Evolutionary conservation across 2,113 vertebrate genomes (phyloP).

Genomic region (Perca schrenkii): DNA sequence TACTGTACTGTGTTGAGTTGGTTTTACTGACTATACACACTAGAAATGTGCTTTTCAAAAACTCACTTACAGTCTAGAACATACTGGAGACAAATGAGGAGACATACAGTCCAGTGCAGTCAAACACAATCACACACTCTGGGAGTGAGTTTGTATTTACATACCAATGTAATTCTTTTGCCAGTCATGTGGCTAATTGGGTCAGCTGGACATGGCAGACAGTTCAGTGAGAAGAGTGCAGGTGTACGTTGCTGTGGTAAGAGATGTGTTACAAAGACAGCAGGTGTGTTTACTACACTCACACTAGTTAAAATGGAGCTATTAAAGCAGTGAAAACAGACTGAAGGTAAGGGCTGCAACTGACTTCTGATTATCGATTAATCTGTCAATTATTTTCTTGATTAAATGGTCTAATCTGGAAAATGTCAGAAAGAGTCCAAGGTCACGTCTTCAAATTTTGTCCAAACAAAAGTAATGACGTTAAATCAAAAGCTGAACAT

Average conservation of each 20-base stretch:
- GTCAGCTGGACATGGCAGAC: conserved; percentile 8
- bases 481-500: neutral
- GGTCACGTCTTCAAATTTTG: neutral
- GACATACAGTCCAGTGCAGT: neutral
- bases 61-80: neutral
- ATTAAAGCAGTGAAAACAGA: neutral
- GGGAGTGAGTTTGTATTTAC: neutral
- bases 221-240: conserved; percentile 2
- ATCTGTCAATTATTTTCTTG: neutral
- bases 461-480: neutral
- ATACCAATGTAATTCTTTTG: neutral
- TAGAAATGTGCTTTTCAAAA: conserved; percentile 23
- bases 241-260: neutral
- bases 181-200: neutral
- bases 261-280: neutral
- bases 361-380: neutral
- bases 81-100: neutral
- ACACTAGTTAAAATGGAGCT: neutral
- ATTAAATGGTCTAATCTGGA: neutral
- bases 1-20: neutral
- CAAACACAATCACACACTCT: neutral
- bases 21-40: conserved; percentile 20
- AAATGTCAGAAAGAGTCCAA: conserved; percentile 11
- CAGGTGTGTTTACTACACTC: neutral
- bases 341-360: neutral